Percentiles rank a stretch among this genome's conserved stretches.
phyloP scores from a whole-genome alignment of 2,888 invertebrate genomes.

The Agonopterix subpropinquella region DNA sequence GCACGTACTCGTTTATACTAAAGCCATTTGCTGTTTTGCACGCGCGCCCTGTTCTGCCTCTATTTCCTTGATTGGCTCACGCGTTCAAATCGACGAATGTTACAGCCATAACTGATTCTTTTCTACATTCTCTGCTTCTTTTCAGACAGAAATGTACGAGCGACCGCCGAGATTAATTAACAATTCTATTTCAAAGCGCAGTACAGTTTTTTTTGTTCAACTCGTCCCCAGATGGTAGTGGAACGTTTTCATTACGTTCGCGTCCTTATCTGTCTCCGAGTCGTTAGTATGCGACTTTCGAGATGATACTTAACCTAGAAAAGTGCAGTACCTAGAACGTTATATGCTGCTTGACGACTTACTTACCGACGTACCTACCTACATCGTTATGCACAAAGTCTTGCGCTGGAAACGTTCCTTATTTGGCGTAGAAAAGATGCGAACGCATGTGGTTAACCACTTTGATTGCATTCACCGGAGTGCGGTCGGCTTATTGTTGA shows the following conservation, averaged over 20 bases:
- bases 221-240: background rate
- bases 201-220: background rate
- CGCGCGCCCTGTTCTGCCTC: background rate
- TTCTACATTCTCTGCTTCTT: too few species aligned
- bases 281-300: conserved; percentile 36
- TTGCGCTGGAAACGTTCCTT: background rate
- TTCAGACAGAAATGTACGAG: too few species aligned
- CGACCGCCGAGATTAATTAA: background rate
- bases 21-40: background rate
- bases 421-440: background rate
- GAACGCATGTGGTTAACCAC: conserved; percentile 1
- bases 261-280: conserved; percentile 36
- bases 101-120: background rate
- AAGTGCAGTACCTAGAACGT: conserved; percentile 14
- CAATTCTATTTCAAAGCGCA: conserved; percentile 15
- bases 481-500: conserved; percentile 33
- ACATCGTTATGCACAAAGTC: background rate
- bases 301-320: conserved; percentile 48
- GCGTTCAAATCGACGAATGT: conserved; percentile 1
- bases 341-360: background rate
- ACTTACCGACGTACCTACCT: background rate
- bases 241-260: conserved; percentile 31
- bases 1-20: background rate
- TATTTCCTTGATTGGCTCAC: background rate
- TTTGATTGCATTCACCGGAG: conserved; percentile 22